Evolutionary conservation across 2,797 vertebrate genomes (phyloP).

Genomic region (Trematomus bernacchii): DNA sequence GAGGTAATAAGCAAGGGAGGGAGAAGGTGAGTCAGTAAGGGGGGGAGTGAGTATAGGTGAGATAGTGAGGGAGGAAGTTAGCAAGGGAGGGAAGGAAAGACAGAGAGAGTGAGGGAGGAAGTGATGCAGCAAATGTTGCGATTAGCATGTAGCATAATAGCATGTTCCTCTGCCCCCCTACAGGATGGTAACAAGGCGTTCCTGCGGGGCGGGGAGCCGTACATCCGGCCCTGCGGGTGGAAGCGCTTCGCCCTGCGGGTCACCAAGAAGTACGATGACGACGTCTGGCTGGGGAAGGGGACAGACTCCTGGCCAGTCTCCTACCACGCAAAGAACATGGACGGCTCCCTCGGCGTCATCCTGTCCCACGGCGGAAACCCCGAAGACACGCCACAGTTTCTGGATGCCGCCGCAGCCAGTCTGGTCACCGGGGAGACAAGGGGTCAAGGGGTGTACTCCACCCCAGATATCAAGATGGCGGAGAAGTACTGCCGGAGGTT

Average conservation of each 20-base stretch:
- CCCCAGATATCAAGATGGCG: slow-evolving; percentile 50
- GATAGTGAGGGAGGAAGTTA: background rate
- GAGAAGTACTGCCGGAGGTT: slow-evolving; percentile 68
- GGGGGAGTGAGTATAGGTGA: no score
- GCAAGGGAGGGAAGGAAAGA: rapidly evolving
- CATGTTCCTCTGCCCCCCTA: background rate
- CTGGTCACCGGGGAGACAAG: background rate
- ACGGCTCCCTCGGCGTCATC: slow-evolving; percentile 72
- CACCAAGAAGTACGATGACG: slow-evolving; percentile 27
- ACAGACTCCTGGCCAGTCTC: slow-evolving; percentile 75
- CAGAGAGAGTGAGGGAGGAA: background rate
- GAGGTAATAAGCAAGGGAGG: background rate
- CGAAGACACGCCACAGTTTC: background rate
- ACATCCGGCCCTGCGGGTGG: slow-evolving; percentile 78
- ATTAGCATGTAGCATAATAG: background rate
- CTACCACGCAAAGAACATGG: slow-evolving; percentile 72
- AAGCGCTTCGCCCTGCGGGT: slow-evolving; percentile 71
- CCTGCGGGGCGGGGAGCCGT: slow-evolving; percentile 69
- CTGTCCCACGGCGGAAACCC: slow-evolving; percentile 11
- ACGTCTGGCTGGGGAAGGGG: slow-evolving; percentile 66
- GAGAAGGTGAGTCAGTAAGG: background rate
- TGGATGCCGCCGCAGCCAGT: slow-evolving; percentile 31
- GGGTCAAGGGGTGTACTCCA: slow-evolving; percentile 73
- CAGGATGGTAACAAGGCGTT: slow-evolving; percentile 52
- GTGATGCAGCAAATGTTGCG: background rate